Evolutionary conservation across 1,140 invertebrate species (phyloP).

Genomic region (Diabrotica undecimpunctata): DNA sequence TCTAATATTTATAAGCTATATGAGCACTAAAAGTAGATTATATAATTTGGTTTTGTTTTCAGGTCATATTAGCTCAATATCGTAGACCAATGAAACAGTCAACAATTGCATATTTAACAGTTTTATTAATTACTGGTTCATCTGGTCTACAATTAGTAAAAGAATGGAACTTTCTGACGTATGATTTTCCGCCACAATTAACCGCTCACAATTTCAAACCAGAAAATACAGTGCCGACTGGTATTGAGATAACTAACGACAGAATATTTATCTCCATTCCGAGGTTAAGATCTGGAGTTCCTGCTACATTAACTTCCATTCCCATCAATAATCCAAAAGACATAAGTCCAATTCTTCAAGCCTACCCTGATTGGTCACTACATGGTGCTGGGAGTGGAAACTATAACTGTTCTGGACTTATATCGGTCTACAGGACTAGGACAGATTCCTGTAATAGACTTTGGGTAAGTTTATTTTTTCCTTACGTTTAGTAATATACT

Average conservation of each 20-base stretch:
- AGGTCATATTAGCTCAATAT: no score
- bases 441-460: constrained; percentile 71
- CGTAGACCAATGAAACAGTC: no score
- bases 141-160: constrained; percentile 26
- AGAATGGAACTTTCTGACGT: constrained; percentile 70
- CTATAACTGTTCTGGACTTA: constrained; percentile 66
- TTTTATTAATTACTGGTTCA: no score
- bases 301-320: constrained; percentile 67
- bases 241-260: constrained; percentile 65
- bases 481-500: not conserved
- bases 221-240: constrained; percentile 69
- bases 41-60: no score
- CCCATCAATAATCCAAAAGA: constrained; percentile 58
- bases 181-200: constrained; percentile 60
- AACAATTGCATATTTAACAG: no score
- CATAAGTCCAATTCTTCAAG: constrained; percentile 63
- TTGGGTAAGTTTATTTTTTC: constrained; percentile 59
- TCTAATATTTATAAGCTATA: no score
- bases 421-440: constrained; percentile 72
- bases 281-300: constrained; percentile 65
- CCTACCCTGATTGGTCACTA: constrained; percentile 78
- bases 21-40: no score
- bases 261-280: constrained; percentile 69
- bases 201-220: constrained; percentile 47
- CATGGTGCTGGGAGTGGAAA: constrained; percentile 67